Base-by-base conservation (phyloP, 1,140 invertebrate genomes). In the Rhagoletis zephyria region DNA sequence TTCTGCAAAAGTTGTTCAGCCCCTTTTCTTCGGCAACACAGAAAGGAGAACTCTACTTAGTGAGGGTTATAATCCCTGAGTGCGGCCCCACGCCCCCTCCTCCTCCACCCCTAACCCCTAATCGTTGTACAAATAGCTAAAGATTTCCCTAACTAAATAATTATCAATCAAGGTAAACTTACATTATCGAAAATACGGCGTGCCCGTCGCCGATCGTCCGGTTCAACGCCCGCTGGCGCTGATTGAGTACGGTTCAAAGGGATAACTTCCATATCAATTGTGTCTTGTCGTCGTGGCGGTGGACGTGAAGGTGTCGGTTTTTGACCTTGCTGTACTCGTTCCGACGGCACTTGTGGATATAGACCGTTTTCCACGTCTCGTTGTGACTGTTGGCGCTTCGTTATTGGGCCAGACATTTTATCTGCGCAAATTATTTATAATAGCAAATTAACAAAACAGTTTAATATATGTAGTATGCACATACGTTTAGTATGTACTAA, bases 261-360 rank as follows among this genome's bases (percentile, higher is more conserved):
- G 85, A 92, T 91, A 81, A 91, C 90, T 70, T 93, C 92, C 91
- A 92, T 91, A 61, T 92, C 92, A 5, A 92, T 89, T 59, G 91
- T 92, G 81, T 92, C 91, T 88, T 92, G 92, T 0, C 91, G 91
- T 88, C 90, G 74, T 12, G 91, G 90, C 19, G 89, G 90, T 14
- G 91, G 91, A 1, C 89, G 88, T 48, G 74, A 81, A 7, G 74
- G 51, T 56, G 45, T 51, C 7, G 74, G 74, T 19, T 81, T 81
- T 81, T 81, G 74, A 2, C 3, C 2, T 1, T 89, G 12, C 14
- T 90, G 89, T 10, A 89, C 88, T 3, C 89, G 90, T 85, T 92
- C 91, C 9, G 88, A 30, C 59, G 91, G 90, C 87, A 92, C 89
- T 63, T 89, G 90, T 6, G 91, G 91, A 88, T 92, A 92, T 2